Base-by-base conservation (phyloP, 2,113 vertebrate species). In the Oryzias melastigma region DNA sequence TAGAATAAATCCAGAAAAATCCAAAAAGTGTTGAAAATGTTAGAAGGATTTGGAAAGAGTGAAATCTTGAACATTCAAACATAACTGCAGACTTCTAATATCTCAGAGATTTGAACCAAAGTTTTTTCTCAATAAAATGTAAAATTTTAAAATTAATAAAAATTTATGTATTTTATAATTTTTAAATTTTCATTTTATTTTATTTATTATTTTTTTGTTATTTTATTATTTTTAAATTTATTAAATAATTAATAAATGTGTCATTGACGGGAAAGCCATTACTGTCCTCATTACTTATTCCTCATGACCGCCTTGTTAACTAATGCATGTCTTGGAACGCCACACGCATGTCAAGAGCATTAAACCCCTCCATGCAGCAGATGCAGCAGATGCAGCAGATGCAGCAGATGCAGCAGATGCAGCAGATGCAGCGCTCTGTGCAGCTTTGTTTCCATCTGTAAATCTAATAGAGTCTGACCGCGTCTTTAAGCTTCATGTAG, bases 401-500 rank as follows among this genome's bases (percentile, higher is more conserved):
- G 14, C 1, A 14, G 25, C 1, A 10, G 5, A 5, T 27, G 25
- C 25, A 27, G 25, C 29, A 35, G 29, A 35, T 3, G 29, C 29
- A 12, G 35, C 8, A 12, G 2, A 27, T 27, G 25, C 25, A 27
- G 27, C n/a, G 16, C 16, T 5, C 13, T 29, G 24, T 19, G 41
- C 35, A 42, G 45, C 10, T 27, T 10, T 4, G 47, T 75, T 58
- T 59, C 44, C 57, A 25, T 44, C 65, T n/a, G n/a, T 78, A 44
- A 74, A 78, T 75, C 70, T 69, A 46, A 79, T 80, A 75, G 68
- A 69, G 53, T 65, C 57, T 55, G 40, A 19, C 24, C 0, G 46
- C 54, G 78, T 78, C 73, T 84, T 87, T 81, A 80, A 48, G 82
- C 73, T 64, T 50, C 51, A 18, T 52, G 47, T 27, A 69, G 65